Evolutionary conservation across 2,888 invertebrate genomes (phyloP).

Genomic region (Cephus nigrinus): DNA sequence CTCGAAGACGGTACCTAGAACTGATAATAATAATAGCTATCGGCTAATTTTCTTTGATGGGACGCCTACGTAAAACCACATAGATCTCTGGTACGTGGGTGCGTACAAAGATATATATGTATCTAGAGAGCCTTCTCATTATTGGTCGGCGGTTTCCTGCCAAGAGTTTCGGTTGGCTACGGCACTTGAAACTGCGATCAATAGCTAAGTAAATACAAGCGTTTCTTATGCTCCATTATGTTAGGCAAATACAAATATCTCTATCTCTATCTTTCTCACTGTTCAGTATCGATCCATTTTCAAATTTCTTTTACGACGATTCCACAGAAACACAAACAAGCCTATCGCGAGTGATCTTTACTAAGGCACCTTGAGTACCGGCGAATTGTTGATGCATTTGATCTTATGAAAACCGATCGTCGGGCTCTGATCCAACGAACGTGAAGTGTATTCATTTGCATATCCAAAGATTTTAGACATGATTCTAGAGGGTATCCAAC

Average conservation of each 20-base stretch:
- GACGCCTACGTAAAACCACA: background rate
- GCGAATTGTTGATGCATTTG: no score
- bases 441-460: no score
- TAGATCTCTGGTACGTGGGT: background rate
- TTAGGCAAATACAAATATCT: constrained; percentile 2
- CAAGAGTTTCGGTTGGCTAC: background rate
- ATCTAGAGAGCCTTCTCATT: background rate
- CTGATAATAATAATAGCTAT: background rate
- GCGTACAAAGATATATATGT: background rate
- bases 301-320: background rate
- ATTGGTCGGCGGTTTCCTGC: background rate
- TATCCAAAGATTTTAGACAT: no score
- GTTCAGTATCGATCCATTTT: background rate
- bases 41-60: background rate
- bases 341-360: no score
- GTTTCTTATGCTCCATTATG: constrained; percentile 7
- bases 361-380: no score
- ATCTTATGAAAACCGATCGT: no score
- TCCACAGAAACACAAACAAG: no score
- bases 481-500: no score
- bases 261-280: background rate
- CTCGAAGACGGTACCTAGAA: background rate
- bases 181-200: background rate
- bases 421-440: no score
- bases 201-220: constrained; percentile 5